Conservation (phyloP, 2,888 invertebrate genomes). For the Neoitamus cyanurus region DNA sequence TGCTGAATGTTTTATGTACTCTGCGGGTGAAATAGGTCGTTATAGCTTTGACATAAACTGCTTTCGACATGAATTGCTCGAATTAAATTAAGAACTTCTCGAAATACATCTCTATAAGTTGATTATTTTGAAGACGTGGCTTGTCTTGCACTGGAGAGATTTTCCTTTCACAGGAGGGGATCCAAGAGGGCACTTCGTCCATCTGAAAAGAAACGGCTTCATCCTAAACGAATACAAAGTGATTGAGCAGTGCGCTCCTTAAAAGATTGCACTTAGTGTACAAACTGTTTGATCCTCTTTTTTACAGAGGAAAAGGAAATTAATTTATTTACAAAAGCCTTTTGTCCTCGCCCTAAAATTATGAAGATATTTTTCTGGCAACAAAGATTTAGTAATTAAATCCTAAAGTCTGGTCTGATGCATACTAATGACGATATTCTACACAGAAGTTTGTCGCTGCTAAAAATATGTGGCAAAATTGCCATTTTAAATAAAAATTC, state of each 20-base stretch:
- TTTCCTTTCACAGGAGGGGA: not conserved
- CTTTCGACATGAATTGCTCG: conserved; percentile 11
- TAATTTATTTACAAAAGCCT: not conserved
- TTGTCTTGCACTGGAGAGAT: not conserved
- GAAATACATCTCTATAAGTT: conserved; percentile 18
- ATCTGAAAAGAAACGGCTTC: not conserved
- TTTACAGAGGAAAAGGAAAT: not conserved
- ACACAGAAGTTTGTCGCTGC: too few species aligned
- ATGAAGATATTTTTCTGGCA: too few species aligned
- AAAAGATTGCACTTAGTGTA: not conserved
- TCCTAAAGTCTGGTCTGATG: too few species aligned
- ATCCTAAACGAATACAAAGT: not conserved
- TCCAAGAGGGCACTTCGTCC: not conserved
- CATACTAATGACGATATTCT: too few species aligned
- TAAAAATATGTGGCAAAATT: too few species aligned
- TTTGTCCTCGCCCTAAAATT: not conserved
- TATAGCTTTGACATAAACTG: conserved; percentile 28
- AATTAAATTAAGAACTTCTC: conserved; percentile 29
- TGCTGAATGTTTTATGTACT: conserved; percentile 8
- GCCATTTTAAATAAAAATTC: too few species aligned
- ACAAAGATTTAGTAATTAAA: too few species aligned
- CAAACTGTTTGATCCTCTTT: not conserved
- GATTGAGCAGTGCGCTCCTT: not conserved
- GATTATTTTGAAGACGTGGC: conserved; percentile 24
- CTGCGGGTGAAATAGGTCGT: conserved; percentile 5